Conservation (phyloP, 2,888 invertebrate genomes). For the Sesia bembeciformis region DNA sequence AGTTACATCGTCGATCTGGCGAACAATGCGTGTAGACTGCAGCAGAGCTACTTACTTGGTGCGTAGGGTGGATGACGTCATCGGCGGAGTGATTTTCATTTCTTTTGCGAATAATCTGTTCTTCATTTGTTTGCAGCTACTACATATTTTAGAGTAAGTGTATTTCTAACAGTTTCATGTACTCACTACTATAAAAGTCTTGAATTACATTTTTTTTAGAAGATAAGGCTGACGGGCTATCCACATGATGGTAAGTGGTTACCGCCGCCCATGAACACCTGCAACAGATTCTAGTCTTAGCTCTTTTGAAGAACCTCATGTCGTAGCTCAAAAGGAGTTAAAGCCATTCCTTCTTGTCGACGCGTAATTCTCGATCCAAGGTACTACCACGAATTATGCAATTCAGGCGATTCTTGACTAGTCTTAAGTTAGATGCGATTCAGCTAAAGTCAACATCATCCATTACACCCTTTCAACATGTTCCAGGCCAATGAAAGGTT, state of each 20-base stretch:
- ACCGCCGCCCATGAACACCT: too few species aligned
- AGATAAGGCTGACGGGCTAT: too few species aligned
- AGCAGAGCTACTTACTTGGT: constrained; percentile 76
- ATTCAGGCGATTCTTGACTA: too few species aligned
- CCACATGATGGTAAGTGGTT: too few species aligned
- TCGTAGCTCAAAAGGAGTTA: constrained; percentile 17
- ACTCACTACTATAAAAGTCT: too few species aligned
- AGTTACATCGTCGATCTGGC: constrained; percentile 52
- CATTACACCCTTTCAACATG: too few species aligned
- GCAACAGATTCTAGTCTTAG: not conserved
- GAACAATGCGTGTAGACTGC: constrained; percentile 77
- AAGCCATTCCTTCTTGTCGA: constrained; percentile 24
- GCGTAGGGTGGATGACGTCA: constrained; percentile 75
- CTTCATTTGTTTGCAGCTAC: constrained; percentile 2
- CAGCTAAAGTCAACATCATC: too few species aligned
- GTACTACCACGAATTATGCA: too few species aligned
- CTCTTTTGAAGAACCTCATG: too few species aligned
- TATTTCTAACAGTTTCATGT: too few species aligned
- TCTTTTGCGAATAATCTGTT: constrained; percentile 64
- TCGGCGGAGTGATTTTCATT: constrained; percentile 77
- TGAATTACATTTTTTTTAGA: not conserved
- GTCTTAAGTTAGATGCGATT: too few species aligned
- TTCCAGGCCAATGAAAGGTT: constrained; percentile 39
- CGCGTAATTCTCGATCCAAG: constrained; percentile 2
- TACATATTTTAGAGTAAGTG: constrained; percentile 2